These are phyloP conservation scores for Cataglyphis hispanica DNA, from an alignment of 1,140 invertebrate genomes.

Conservation along the genomic window DNA sequence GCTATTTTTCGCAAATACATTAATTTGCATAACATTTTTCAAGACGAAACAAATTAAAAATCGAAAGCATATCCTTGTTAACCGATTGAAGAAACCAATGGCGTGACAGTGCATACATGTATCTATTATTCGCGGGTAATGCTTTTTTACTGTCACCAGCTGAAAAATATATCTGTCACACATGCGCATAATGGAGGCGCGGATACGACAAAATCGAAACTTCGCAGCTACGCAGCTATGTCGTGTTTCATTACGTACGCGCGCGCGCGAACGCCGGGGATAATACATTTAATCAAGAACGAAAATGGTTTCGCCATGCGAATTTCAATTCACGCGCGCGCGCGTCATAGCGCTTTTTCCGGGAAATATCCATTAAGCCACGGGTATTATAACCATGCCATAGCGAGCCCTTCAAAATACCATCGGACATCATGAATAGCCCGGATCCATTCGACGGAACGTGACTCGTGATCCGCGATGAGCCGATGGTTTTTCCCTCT, in stretches of 20 bases:
- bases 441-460: slow-evolving; percentile 52
- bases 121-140: slow-evolving; percentile 48
- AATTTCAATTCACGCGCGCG: slow-evolving; percentile 52
- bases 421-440: slow-evolving; percentile 43
- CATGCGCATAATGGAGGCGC: slow-evolving; percentile 35
- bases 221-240: slow-evolving; percentile 25
- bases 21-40: slow-evolving; percentile 35
- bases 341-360: slow-evolving; percentile 29
- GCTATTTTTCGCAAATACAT: not conserved
- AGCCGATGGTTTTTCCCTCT: slow-evolving; percentile 27
- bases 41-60: slow-evolving; percentile 44
- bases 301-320: slow-evolving; percentile 45
- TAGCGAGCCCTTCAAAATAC: slow-evolving; percentile 39
- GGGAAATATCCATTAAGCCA: slow-evolving; percentile 54
- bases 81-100: slow-evolving; percentile 27
- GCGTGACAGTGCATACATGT: slow-evolving; percentile 24
- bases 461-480: slow-evolving; percentile 58
- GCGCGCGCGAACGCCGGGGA: slow-evolving; percentile 21
- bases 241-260: slow-evolving; percentile 42
- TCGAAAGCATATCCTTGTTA: slow-evolving; percentile 59
- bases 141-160: slow-evolving; percentile 55
- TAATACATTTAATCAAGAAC: slow-evolving; percentile 61
- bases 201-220: slow-evolving; percentile 33
- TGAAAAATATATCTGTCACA: slow-evolving; percentile 35
- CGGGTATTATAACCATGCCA: slow-evolving; percentile 43